phyloP scores from a whole-genome alignment of 1,140 invertebrate genomes.

The Achroia grisella region DNA sequence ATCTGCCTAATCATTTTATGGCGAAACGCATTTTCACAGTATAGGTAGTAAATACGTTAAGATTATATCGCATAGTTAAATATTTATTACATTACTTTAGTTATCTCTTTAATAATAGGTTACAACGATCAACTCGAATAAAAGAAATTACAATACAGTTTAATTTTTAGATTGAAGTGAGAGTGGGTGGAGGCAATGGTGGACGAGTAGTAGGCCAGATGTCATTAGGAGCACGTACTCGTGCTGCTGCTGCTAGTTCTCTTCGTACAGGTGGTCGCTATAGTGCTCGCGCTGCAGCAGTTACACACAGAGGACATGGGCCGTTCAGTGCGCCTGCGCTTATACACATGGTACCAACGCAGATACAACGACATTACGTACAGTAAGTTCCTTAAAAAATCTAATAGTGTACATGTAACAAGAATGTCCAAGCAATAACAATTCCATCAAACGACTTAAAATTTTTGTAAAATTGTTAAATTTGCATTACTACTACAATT shows the following conservation, averaged over 20 bases:
- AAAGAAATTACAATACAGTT: no score
- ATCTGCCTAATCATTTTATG: no score
- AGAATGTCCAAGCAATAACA: background rate
- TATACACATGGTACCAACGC: constrained; percentile 63
- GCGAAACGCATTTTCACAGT: no score
- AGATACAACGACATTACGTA: constrained; percentile 58
- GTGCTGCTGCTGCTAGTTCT: constrained; percentile 53
- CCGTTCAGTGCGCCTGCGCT: constrained; percentile 56
- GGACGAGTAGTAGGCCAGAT: constrained; percentile 72
- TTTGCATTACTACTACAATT: background rate
- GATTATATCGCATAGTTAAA: no score
- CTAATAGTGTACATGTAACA: background rate
- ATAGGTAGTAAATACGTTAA: no score
- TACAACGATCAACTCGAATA: background rate
- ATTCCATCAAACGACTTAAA: constrained; percentile 4
- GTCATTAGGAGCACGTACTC: constrained; percentile 51
- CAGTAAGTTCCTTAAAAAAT: constrained; percentile 48
- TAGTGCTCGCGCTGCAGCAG: constrained; percentile 57
- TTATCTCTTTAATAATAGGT: no score
- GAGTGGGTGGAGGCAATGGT: constrained; percentile 51
- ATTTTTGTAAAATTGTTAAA: background rate
- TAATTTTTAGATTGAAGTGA: constrained; percentile 42
- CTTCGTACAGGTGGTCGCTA: constrained; percentile 53
- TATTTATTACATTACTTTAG: no score
- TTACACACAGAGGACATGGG: constrained; percentile 51